A percentile compares a stretch with the other conserved stretches of the same genome.
Conservation (phyloP, 2,113 vertebrate species). For the Myotis davidii region DNA sequence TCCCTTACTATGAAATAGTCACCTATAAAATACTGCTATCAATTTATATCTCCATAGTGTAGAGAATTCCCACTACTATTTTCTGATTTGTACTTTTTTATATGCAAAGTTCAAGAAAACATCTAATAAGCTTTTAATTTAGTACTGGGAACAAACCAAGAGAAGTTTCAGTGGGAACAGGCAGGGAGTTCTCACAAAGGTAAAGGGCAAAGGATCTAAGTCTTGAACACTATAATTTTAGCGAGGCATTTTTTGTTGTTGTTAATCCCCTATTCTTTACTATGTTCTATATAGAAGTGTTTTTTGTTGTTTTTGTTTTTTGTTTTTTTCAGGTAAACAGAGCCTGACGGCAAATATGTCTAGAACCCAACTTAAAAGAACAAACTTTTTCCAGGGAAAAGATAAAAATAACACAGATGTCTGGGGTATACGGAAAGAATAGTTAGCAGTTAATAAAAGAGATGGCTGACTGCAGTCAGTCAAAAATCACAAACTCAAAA, state of each 20-base stretch:
- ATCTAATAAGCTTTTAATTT: conserved; percentile 14
- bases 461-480: neutral
- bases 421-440: neutral
- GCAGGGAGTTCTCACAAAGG: neutral
- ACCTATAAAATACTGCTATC: neutral
- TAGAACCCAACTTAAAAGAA: neutral
- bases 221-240: neutral
- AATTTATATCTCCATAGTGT: neutral
- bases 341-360: neutral
- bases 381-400: conserved; percentile 15
- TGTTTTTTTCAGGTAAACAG: neutral
- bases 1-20: neutral
- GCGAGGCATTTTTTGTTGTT: neutral
- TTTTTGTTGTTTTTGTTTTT: neutral
- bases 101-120: neutral
- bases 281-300: neutral
- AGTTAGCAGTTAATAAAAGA: neutral
- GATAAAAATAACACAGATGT: neutral
- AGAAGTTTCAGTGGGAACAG: neutral
- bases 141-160: neutral
- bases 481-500: conserved; percentile 1
- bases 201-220: neutral
- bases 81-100: conserved; percentile 39
- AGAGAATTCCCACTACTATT: neutral
- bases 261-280: neutral